These are phyloP conservation scores for Hydra vulgaris DNA, from an alignment of 30 jellyfish, hydroid and myxozoan species.

Conservation along the genomic window DNA sequence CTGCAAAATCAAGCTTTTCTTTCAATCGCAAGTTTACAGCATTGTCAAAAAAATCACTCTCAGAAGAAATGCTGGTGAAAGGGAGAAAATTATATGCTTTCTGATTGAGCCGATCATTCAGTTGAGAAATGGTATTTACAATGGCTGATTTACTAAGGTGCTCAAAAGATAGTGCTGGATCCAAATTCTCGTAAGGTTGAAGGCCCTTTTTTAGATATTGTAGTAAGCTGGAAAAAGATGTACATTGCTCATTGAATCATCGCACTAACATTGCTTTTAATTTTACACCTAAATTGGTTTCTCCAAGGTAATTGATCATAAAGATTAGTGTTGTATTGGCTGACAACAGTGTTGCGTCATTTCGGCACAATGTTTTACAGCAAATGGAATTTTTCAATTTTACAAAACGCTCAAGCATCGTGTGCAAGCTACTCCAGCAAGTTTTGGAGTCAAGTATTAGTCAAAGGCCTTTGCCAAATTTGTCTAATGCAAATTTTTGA, in stretches of 20 bases:
- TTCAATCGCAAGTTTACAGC: neutral
- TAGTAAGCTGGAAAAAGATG: neutral
- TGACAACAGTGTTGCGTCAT: neutral
- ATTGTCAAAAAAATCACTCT: neutral
- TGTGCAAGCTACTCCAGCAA: neutral
- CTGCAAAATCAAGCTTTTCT: neutral
- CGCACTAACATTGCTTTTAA: neutral
- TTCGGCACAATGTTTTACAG: neutral
- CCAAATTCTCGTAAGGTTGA: neutral
- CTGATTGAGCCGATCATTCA: neutral
- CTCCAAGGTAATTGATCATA: neutral
- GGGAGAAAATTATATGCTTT: neutral
- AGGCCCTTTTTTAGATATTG: neutral
- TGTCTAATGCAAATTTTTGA: neutral
- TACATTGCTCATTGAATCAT: neutral
- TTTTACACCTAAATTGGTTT: neutral
- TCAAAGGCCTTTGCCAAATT: neutral
- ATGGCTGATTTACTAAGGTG: neutral
- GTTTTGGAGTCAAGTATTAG: neutral
- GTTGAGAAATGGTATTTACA: neutral
- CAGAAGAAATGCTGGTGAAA: neutral
- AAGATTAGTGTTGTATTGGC: neutral
- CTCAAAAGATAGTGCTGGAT: neutral
- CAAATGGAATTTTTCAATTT: neutral
- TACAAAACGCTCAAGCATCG: neutral